phyloP scores from a whole-genome alignment of 1,140 invertebrate species.

The Eriocheir sinensis region DNA sequence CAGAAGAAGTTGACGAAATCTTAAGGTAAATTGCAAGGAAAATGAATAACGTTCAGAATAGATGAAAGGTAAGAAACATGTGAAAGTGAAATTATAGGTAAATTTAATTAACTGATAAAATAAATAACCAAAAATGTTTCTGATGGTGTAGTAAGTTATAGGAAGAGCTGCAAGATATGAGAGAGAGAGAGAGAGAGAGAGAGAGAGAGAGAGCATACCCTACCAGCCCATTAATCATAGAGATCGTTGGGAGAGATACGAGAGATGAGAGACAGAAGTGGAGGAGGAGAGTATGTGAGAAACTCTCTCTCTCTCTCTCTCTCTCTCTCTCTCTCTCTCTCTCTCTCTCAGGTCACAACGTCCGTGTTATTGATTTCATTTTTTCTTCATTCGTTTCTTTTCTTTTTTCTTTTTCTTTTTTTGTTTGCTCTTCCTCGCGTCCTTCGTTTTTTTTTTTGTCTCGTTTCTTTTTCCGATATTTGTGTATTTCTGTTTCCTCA shows the following conservation, averaged over 20 bases:
- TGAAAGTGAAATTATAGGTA: not conserved
- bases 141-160: not conserved
- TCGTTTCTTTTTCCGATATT: not conserved
- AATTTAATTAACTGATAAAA: no score
- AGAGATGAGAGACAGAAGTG: slow-evolving; percentile 18
- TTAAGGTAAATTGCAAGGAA: no score
- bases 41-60: not conserved
- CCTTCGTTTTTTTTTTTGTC: slow-evolving; percentile 4
- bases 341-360: not conserved
- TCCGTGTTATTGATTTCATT: not conserved
- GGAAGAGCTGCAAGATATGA: not conserved
- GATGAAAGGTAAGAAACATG: not conserved
- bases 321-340: slow-evolving; percentile 51
- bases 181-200: slow-evolving; percentile 43
- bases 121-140: no score
- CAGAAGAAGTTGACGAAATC: no score
- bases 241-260: not conserved
- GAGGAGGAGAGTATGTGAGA: slow-evolving; percentile 23
- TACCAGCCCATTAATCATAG: slow-evolving; percentile 30
- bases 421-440: not conserved
- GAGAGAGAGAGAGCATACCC: slow-evolving; percentile 36
- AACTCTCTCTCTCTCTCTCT: slow-evolving; percentile 26
- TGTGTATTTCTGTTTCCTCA: not conserved
- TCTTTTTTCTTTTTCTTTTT: slow-evolving; percentile 37
- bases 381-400: not conserved